A percentile compares a stretch with the other conserved stretches of the same genome.
Conservation (phyloP, 92 coral and sea anemone genomes). For the Porites divaricata region DNA sequence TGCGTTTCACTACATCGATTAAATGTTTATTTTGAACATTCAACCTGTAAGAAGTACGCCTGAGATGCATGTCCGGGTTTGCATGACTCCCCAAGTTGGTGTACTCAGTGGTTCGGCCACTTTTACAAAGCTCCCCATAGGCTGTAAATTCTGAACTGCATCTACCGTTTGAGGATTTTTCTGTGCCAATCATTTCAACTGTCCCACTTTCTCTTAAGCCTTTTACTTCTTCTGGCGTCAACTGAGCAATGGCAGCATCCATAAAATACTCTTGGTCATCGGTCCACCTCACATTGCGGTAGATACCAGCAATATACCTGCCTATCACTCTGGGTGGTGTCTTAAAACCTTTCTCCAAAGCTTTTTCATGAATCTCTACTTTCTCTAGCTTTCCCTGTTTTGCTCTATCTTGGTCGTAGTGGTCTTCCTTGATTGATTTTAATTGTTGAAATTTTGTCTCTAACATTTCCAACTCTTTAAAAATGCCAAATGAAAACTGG, state of each 20-base stretch:
- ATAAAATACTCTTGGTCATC: slow-evolving; percentile 19
- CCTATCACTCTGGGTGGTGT: slow-evolving; percentile 27
- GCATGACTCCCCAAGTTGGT: not conserved
- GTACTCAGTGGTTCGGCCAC: slow-evolving; percentile 19
- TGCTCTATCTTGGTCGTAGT: too few species aligned
- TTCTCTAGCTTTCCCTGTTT: too few species aligned
- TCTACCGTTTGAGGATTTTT: not conserved
- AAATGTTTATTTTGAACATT: too few species aligned
- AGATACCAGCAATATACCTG: slow-evolving; percentile 20
- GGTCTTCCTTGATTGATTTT: not conserved
- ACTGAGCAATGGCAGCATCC: slow-evolving; percentile 50
- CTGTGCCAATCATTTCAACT: not conserved
- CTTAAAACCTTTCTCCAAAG: not conserved
- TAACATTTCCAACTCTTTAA: not conserved
- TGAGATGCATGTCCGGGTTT: not conserved
- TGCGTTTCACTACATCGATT: not conserved
- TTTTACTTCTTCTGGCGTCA: not conserved
- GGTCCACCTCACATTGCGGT: not conserved
- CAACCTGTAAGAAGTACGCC: too few species aligned
- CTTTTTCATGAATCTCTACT: not conserved
- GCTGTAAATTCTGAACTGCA: not conserved
- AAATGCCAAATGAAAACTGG: too few species aligned
- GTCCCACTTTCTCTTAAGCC: not conserved
- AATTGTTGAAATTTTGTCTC: not conserved
- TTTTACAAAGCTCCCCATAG: not conserved